phyloP scores from a whole-genome alignment of 2,797 vertebrate genomes.

The Ptychadena robeensis region DNA sequence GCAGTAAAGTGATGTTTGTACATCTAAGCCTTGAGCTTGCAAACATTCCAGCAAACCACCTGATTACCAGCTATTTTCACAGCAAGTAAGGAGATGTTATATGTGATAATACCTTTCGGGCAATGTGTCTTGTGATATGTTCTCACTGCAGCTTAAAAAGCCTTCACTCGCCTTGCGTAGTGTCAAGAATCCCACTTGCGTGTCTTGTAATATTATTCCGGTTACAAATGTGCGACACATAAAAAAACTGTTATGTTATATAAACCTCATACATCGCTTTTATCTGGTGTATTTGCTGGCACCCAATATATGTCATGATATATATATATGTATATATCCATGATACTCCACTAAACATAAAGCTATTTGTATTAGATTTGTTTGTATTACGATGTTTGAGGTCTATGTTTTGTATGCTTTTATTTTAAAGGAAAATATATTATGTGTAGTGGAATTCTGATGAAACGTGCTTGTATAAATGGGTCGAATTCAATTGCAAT shows the following conservation, averaged over 20 bases:
- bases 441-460: too few relatives aligned
- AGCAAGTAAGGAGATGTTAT: conserved; percentile 42
- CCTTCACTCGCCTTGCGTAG: conserved; percentile 25
- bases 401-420: too few relatives aligned
- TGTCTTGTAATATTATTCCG: conserved; percentile 43
- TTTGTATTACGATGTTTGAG: too few relatives aligned
- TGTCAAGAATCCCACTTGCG: conserved; percentile 42
- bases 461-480: too few relatives aligned
- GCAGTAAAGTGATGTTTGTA: not conserved
- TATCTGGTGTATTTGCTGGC: not conserved
- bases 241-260: conserved; percentile 6
- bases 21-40: not conserved
- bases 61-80: conserved; percentile 43
- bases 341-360: too few relatives aligned
- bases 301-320: not conserved
- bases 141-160: conserved; percentile 37
- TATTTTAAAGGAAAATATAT: too few relatives aligned
- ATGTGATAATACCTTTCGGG: conserved; percentile 46
- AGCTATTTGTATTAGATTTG: too few relatives aligned
- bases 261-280: not conserved
- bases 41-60: conserved; percentile 7
- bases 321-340: not conserved
- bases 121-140: conserved; percentile 55
- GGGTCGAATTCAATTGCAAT: too few relatives aligned
- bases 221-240: conserved; percentile 14